Conservation (phyloP, 2,797 vertebrate genomes). For the Micromesistius poutassou region DNA sequence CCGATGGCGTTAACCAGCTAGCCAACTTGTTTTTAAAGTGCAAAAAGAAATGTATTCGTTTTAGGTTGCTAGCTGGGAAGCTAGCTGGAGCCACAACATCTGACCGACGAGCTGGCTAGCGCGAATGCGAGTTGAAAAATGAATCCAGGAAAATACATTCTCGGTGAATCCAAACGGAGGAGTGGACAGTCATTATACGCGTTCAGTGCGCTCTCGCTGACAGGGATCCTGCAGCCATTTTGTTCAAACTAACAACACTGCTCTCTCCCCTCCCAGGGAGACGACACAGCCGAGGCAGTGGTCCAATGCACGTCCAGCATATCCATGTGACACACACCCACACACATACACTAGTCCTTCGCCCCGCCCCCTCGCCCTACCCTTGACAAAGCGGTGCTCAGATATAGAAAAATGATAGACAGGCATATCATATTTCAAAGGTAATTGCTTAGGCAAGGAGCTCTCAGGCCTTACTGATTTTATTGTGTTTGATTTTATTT, state of each 20-base stretch:
- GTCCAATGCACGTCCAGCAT: constrained; percentile 26
- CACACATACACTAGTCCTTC: constrained; percentile 34
- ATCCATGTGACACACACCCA: constrained; percentile 64
- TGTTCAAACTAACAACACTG: constrained; percentile 78
- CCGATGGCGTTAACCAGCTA: constrained; percentile 54
- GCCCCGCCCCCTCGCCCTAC: constrained; percentile 39
- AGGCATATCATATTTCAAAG: constrained; percentile 41
- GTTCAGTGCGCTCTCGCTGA: constrained; percentile 70
- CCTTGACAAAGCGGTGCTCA: constrained; percentile 30
- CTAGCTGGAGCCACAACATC: constrained; percentile 40
- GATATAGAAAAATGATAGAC: constrained; percentile 23
- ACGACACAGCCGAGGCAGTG: constrained; percentile 64
- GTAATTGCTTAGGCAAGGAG: constrained; percentile 43
- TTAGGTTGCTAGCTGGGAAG: constrained; percentile 62
- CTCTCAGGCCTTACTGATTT: constrained; percentile 18
- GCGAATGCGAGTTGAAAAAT: constrained; percentile 58
- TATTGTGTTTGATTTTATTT: constrained; percentile 7
- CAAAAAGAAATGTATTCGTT: constrained; percentile 63
- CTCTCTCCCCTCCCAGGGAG: constrained; percentile 60
- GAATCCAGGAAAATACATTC: constrained; percentile 70
- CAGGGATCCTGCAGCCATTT: constrained; percentile 78
- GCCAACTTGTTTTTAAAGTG: constrained; percentile 75
- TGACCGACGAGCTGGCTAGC: constrained; percentile 54
- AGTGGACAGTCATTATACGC: constrained; percentile 69
- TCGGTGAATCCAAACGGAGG: constrained; percentile 66